Evolutionary conservation across 2,113 vertebrate genomes (phyloP), one percentile per base, ranked within the genome.

Genomic region (Corythoichthys intestinalis): DNA sequence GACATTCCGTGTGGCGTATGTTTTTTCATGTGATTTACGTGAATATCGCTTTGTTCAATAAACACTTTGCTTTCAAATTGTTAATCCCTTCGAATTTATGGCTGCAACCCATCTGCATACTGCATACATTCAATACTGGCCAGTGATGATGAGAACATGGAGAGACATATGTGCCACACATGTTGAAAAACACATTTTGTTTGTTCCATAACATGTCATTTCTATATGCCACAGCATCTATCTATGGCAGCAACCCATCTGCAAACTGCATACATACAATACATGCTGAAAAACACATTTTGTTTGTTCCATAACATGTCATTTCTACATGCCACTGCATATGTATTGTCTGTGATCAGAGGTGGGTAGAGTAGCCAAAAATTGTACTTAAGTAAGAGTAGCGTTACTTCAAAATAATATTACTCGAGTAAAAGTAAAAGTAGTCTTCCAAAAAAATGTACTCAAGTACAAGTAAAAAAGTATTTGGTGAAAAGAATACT

Each of bases 1-100:
- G 70, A 69, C 6, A 52, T 84, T 81, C 66, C 12, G 69, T 53
- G 44, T 67, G 20, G 49, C 6, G 8, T 44, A 38, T 15, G 20
- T 20, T n/a, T 41, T 66, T 41, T 49, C 4, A 34, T 49, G 48
- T 50, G 1, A 2, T 62, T 10, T 54, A 11, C 35, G 37, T 52
- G 9, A 56, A 57, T 11, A 15, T 53, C 38, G 1, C 9, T 10
- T 5, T 54, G 2, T 15, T 64, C 46, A 7, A 69, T 41, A 15
- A 53, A 50, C 48, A 64, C 20, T 15, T 47, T 15, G 52, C 46
- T 41, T 58, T 10, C 28, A 58, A 37, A 10, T 53, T 20, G n/a
- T 53, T 53, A 7, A n/a, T 15, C 52, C n/a, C n/a, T 17, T 10
- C 6, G 2, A 54, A 54, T 54, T 20, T 9, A 28, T 56, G 17